Percentiles rank a stretch among this genome's conserved stretches.
phyloP scores from a whole-genome alignment of 2,888 invertebrate species.

The Tenthredo notha region DNA sequence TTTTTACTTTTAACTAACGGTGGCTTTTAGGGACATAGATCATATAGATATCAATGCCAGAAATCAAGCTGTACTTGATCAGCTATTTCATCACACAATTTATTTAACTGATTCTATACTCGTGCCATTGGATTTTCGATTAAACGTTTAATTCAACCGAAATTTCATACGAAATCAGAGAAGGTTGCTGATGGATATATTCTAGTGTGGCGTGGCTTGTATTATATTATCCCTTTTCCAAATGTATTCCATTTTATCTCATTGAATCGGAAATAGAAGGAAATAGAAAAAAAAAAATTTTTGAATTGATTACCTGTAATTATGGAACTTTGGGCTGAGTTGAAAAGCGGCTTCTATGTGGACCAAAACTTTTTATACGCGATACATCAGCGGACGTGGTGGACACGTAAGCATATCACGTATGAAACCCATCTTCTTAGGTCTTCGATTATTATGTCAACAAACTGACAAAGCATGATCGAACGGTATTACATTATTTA shows the following conservation, averaged over 20 bases:
- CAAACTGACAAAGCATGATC: slow-evolving; percentile 49
- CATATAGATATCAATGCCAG: neutral
- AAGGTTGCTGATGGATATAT: neutral
- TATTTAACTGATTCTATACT: neutral
- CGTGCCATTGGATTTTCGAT: neutral
- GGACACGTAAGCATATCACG: slow-evolving; percentile 21
- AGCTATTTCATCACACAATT: neutral
- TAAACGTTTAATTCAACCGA: neutral
- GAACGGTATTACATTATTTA: slow-evolving; percentile 54
- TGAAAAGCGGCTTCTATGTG: neutral
- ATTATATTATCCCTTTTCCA: neutral
- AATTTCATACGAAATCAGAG: neutral
- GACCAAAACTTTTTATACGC: neutral
- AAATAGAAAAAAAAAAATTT: neutral
- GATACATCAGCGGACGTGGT: slow-evolving; percentile 8
- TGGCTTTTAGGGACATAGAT: neutral
- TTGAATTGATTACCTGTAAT: neutral
- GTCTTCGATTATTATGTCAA: slow-evolving; percentile 23
- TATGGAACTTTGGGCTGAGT: neutral
- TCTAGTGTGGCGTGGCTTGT: neutral
- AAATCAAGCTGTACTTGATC: neutral
- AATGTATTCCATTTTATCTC: neutral
- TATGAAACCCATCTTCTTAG: slow-evolving; percentile 12
- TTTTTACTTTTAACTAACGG: neutral
- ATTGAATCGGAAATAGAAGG: neutral